A percentile compares a stretch with the other conserved stretches of the same genome.
phyloP scores from a whole-genome alignment of 2,797 vertebrate genomes.

The Sciurus vulgaris region DNA sequence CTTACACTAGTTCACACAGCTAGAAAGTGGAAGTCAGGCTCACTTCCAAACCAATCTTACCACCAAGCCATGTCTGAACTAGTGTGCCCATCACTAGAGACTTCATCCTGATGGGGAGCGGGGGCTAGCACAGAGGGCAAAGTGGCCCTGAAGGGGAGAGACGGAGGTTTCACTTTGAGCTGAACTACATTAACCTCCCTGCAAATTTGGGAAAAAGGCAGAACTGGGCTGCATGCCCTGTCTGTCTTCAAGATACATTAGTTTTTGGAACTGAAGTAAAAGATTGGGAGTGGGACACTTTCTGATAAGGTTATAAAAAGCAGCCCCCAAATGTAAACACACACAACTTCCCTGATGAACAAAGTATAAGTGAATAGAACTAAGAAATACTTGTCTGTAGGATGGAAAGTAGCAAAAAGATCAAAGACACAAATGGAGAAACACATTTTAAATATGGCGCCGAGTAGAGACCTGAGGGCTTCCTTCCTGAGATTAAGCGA shows the following conservation, averaged over 20 bases:
- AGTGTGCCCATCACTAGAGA: background rate
- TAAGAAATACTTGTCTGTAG: background rate
- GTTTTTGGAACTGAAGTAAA: conserved; percentile 31
- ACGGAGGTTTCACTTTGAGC: background rate
- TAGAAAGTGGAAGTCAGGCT: background rate
- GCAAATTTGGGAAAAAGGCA: conserved; percentile 53
- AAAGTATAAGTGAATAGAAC: conserved; percentile 3
- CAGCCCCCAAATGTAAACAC: background rate
- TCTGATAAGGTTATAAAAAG: conserved; percentile 23
- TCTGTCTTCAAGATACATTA: conserved; percentile 7
- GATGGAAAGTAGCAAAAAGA: conserved; percentile 29
- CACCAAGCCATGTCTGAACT: background rate
- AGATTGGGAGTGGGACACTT: background rate
- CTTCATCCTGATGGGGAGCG: background rate
- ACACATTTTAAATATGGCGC: background rate
- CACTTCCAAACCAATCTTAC: background rate
- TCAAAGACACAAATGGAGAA: background rate
- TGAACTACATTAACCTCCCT: background rate
- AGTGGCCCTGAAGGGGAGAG: background rate
- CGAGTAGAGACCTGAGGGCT: background rate
- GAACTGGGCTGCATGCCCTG: background rate
- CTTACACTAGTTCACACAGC: background rate
- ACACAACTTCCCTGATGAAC: conserved; percentile 29
- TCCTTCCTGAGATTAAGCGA: background rate
- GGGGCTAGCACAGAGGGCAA: background rate